These are phyloP conservation scores for Goniozus legneri DNA, from an alignment of 1,140 invertebrate species.

Conservation along the genomic window DNA sequence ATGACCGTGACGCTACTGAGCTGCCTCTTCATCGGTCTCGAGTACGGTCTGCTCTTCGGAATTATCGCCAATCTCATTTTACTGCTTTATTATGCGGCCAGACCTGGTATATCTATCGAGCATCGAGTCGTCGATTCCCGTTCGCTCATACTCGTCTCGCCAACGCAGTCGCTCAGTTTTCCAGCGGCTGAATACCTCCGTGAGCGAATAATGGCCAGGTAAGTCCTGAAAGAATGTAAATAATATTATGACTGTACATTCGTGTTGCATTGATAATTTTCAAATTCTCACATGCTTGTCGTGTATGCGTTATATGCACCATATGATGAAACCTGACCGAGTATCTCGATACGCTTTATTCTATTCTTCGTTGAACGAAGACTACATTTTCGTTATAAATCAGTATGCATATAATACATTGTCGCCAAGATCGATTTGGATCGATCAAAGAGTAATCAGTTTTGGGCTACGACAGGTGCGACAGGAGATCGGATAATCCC, in stretches of 20 bases:
- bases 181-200: conserved; percentile 65
- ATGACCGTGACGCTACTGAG: conserved; percentile 61
- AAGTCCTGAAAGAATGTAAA: conserved; percentile 12
- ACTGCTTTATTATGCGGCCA: conserved; percentile 64
- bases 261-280: too few species aligned
- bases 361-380: too few species aligned
- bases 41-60: conserved; percentile 72
- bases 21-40: conserved; percentile 63
- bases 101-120: conserved; percentile 58
- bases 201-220: conserved; percentile 53
- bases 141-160: conserved; percentile 54
- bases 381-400: too few species aligned
- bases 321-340: neutral
- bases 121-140: conserved; percentile 44
- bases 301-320: neutral
- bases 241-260: too few species aligned
- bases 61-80: conserved; percentile 64
- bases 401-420: too few species aligned
- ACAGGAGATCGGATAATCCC: conserved; percentile 27
- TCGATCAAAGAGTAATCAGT: too few species aligned
- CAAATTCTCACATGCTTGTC: neutral
- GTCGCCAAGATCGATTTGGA: too few species aligned
- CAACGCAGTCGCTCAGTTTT: conserved; percentile 63
- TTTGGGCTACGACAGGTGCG: too few species aligned
- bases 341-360: neutral